These are phyloP conservation scores for Cyphomyrus plagiostoma DNA, from an alignment of 2,113 vertebrate species.

Conservation along the genomic window DNA sequence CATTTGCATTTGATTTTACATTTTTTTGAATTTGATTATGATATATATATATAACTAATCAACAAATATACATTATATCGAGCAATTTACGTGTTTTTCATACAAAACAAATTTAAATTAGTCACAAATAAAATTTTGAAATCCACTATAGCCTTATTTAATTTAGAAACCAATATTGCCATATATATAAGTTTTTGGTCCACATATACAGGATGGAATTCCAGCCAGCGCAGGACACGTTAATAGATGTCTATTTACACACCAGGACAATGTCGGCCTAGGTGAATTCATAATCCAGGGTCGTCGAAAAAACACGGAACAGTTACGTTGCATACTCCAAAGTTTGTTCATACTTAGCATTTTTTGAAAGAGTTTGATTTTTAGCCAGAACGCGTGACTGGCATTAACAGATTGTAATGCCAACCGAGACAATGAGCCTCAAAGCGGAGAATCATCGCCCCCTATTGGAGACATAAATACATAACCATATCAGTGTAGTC, in stretches of 20 bases:
- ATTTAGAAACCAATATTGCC: not conserved
- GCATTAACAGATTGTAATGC: not conserved
- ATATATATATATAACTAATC: not conserved
- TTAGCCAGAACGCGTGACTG: not conserved
- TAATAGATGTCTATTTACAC: conserved; percentile 6
- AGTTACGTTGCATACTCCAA: not conserved
- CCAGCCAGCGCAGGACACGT: not conserved
- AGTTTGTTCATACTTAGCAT: conserved; percentile 3
- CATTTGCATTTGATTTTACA: not conserved
- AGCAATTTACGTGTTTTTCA: not conserved
- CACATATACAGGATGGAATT: not conserved
- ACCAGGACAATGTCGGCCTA: conserved; percentile 5
- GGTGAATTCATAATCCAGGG: conserved; percentile 8
- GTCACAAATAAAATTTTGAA: not conserved
- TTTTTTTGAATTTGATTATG: not conserved
- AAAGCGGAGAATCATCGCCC: conserved; percentile 30
- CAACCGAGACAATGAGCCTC: not conserved
- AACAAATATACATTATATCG: not conserved
- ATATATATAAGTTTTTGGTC: not conserved
- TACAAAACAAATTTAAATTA: not conserved
- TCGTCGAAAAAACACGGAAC: not conserved
- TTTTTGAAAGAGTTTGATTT: not conserved
- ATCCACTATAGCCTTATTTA: not conserved
- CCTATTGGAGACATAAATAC: conserved; percentile 34
- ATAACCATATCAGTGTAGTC: not conserved